Conservation (phyloP, 2,113 vertebrate genomes). For the Chlorodrepanis virens region DNA sequence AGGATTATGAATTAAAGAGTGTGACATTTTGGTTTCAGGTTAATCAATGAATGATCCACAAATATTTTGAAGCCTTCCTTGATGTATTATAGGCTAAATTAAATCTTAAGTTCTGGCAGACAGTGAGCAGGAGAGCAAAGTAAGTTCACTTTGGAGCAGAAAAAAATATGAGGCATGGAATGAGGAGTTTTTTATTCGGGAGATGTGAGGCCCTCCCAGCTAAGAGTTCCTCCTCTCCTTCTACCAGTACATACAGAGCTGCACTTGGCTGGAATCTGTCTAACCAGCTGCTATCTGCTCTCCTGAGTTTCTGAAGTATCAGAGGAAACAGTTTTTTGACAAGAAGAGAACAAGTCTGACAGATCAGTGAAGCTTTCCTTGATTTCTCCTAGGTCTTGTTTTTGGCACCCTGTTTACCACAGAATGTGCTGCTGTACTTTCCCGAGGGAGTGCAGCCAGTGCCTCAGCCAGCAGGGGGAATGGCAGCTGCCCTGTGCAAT, state of each 20-base stretch:
- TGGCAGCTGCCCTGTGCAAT: fast-evolving
- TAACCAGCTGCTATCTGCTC: not conserved
- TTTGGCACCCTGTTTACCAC: not conserved
- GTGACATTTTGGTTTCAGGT: conserved; percentile 26
- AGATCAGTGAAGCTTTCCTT: not conserved
- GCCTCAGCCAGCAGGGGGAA: not conserved
- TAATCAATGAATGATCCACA: conserved; percentile 14
- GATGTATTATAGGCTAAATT: not conserved
- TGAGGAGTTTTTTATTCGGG: not conserved
- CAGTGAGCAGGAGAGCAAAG: not conserved
- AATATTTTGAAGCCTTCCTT: conserved; percentile 8
- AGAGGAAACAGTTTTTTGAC: not conserved
- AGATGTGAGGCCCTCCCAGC: not conserved
- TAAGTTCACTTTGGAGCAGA: not conserved
- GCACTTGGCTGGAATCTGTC: not conserved
- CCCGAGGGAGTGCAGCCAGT: fast-evolving
- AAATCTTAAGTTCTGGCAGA: not conserved
- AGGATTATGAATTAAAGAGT: not conserved
- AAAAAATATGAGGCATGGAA: not conserved
- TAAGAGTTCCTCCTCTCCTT: not conserved
- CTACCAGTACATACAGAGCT: not conserved
- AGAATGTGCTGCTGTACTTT: not conserved
- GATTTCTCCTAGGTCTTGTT: not conserved
- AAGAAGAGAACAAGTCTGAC: not conserved
- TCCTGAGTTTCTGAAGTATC: not conserved